Percentiles rank a stretch among this genome's conserved stretches.
phyloP scores from a whole-genome alignment of 2,113 vertebrate species.

The Panurus biarmicus region DNA sequence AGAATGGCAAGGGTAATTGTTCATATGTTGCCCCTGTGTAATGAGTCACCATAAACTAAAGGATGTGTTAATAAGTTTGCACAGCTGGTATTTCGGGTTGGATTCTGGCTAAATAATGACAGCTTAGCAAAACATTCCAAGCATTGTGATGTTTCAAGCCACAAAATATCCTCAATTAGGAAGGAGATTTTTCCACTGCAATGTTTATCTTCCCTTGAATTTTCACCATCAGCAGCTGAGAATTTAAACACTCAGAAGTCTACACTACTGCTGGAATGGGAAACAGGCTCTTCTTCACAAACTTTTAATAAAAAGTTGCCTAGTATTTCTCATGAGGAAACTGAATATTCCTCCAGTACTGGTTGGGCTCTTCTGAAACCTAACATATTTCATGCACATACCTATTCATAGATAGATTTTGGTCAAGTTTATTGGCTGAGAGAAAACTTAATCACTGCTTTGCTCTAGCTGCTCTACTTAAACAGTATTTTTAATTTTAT shows the following conservation, averaged over 20 bases:
- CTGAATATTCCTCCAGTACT: not conserved
- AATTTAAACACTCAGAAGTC: not conserved
- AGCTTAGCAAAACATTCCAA: not conserved
- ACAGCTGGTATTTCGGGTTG: slow-evolving; percentile 25
- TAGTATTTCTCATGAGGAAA: not conserved
- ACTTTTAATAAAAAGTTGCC: not conserved
- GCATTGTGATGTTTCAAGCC: not conserved
- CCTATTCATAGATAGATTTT: not conserved
- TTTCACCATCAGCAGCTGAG: not conserved
- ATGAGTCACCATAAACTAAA: slow-evolving; percentile 39
- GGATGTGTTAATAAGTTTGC: slow-evolving; percentile 22
- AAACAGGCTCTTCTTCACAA: not conserved
- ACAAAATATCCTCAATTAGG: not conserved
- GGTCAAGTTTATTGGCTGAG: not conserved
- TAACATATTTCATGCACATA: not conserved
- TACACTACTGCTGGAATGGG: not conserved
- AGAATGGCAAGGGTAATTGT: slow-evolving; percentile 12
- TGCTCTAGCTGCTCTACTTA: not conserved
- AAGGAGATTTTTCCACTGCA: not conserved
- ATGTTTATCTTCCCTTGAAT: not conserved
- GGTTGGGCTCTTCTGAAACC: not conserved
- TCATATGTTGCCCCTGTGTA: not conserved
- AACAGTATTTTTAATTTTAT: not conserved
- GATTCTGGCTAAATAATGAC: not conserved
- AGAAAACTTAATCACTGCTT: not conserved